These are phyloP conservation scores for Heliconius cydno DNA, from an alignment of 2,888 invertebrate species.

Conservation along the genomic window DNA sequence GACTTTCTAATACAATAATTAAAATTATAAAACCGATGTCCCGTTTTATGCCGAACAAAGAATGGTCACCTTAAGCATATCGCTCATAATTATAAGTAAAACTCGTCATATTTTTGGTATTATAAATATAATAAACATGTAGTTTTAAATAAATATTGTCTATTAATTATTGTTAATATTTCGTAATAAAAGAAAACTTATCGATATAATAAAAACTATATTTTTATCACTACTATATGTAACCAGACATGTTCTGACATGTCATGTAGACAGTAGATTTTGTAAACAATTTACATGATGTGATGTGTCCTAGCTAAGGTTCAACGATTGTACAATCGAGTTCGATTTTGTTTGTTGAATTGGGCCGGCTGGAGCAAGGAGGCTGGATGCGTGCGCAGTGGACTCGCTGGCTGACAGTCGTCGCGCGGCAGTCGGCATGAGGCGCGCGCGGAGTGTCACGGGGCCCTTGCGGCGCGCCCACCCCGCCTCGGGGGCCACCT, in stretches of 20 bases:
- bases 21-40: too few species aligned
- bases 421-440: constrained; percentile 76
- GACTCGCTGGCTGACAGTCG: constrained; percentile 50
- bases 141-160: background rate
- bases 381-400: constrained; percentile 72
- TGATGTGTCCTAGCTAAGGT: constrained; percentile 41
- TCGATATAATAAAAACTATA: too few species aligned
- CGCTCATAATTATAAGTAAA: background rate
- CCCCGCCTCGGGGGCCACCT: constrained; percentile 91
- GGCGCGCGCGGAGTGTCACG: constrained; percentile 80
- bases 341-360: constrained; percentile 53
- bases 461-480: constrained; percentile 87
- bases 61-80: too few species aligned
- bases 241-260: too few species aligned
- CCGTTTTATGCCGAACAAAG: too few species aligned
- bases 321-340: constrained; percentile 50
- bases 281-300: constrained; percentile 25
- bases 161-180: too few species aligned
- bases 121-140: background rate
- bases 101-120: background rate
- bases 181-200: too few species aligned
- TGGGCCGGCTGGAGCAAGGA: constrained; percentile 66
- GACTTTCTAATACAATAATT: too few species aligned
- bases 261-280: background rate
- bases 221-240: background rate